These are phyloP conservation scores for Myotis findleyi DNA, from an alignment of 2,797 vertebrate genomes.

Conservation along the genomic window DNA sequence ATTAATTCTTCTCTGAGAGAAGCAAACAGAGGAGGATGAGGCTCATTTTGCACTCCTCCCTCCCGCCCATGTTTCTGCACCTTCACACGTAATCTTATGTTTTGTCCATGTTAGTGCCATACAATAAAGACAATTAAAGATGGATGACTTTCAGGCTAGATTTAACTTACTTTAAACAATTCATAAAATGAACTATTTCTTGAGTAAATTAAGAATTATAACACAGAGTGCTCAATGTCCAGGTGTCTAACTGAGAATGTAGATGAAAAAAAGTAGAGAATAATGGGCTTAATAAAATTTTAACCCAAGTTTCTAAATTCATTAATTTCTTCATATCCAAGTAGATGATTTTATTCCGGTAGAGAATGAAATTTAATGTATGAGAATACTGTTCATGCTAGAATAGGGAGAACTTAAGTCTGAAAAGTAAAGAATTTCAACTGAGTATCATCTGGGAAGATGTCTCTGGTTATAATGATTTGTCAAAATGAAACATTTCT, in stretches of 20 bases:
- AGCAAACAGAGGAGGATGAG: not conserved
- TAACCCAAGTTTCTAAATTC: not conserved
- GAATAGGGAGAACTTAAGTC: not conserved
- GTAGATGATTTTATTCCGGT: not conserved
- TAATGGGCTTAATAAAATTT: not conserved
- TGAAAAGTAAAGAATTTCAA: conserved; percentile 14
- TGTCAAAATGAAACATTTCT: not conserved
- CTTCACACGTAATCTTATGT: not conserved
- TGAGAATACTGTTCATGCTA: not conserved
- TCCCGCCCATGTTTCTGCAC: not conserved
- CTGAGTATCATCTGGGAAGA: not conserved
- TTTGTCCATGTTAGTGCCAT: not conserved
- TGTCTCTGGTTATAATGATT: not conserved
- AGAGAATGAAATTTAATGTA: conserved; percentile 48
- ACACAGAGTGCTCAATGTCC: not conserved
- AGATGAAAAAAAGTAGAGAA: not conserved
- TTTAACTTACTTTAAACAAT: conserved; percentile 3
- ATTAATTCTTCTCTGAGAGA: not conserved
- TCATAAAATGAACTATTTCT: not conserved
- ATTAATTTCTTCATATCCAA: not conserved
- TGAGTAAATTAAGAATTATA: conserved; percentile 3
- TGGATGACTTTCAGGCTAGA: not conserved
- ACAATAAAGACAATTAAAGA: not conserved
- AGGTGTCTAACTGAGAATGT: not conserved
- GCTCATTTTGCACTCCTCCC: rapidly evolving